phyloP scores from a whole-genome alignment of 2,113 vertebrate species.

The Rhinoderma darwinii region DNA sequence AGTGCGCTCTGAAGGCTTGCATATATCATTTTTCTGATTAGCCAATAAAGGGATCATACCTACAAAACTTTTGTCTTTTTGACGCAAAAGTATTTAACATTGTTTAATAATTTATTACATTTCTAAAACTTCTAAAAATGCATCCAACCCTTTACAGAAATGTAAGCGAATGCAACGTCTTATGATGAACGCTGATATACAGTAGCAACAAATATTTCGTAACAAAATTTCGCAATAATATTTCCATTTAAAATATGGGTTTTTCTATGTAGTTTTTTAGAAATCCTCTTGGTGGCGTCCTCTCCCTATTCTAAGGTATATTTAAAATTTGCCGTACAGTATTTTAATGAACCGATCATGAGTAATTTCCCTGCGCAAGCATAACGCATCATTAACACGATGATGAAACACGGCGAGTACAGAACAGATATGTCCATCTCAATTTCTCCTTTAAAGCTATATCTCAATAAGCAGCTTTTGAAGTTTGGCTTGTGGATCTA shows the following conservation, averaged over 20 bases:
- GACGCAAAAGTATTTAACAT: too few relatives aligned
- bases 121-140: too few relatives aligned
- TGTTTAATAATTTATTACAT: too few relatives aligned
- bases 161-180: background rate
- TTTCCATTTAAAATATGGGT: background rate
- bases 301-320: background rate
- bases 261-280: background rate
- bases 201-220: background rate
- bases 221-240: background rate
- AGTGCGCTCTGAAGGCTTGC: too few relatives aligned
- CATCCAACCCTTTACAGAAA: too few relatives aligned
- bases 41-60: too few relatives aligned
- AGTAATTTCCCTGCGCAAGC: background rate
- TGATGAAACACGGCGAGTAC: constrained; percentile 7
- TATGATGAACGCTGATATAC: too few relatives aligned
- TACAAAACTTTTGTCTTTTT: too few relatives aligned
- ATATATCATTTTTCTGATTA: too few relatives aligned
- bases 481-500: background rate
- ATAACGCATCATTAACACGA: constrained; percentile 4
- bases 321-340: background rate
- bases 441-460: background rate
- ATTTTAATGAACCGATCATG: constrained; percentile 4
- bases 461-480: background rate
- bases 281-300: constrained; percentile 37
- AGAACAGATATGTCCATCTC: background rate